These are phyloP conservation scores for Chrysaora quinquecirrha DNA, from an alignment of 30 jellyfish, hydroid and myxozoan species.

Conservation along the genomic window DNA sequence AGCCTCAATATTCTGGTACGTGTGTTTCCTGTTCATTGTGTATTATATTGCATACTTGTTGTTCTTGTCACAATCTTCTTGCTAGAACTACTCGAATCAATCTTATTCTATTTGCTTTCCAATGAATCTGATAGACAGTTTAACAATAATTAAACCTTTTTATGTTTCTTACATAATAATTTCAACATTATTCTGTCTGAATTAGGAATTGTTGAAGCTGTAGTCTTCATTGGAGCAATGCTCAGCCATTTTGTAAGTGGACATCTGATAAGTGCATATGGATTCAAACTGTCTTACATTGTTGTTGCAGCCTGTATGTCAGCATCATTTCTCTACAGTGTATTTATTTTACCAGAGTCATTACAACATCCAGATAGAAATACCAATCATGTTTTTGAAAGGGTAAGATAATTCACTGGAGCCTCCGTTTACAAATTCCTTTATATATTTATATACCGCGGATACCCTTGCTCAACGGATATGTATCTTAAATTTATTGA, in stretches of 20 bases:
- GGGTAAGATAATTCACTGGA: neutral
- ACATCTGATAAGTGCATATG: conserved; percentile 39
- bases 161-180: no score
- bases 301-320: conserved; percentile 34
- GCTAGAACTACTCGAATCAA: no score
- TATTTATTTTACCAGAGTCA: conserved; percentile 75
- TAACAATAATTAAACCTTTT: no score
- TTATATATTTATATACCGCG: neutral
- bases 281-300: conserved; percentile 60
- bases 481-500: neutral
- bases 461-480: neutral
- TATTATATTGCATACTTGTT: no score
- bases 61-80: no score
- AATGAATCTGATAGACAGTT: no score
- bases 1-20: no score
- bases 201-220: conserved; percentile 80
- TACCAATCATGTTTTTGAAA: neutral
- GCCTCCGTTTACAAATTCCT: neutral
- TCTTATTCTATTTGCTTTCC: no score
- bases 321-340: conserved; percentile 53
- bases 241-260: conserved; percentile 70
- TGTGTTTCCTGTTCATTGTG: no score
- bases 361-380: neutral
- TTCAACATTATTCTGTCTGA: no score
- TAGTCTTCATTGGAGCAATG: conserved; percentile 56